Base-by-base conservation (phyloP, 2,113 vertebrate species). In the Grus americana region DNA sequence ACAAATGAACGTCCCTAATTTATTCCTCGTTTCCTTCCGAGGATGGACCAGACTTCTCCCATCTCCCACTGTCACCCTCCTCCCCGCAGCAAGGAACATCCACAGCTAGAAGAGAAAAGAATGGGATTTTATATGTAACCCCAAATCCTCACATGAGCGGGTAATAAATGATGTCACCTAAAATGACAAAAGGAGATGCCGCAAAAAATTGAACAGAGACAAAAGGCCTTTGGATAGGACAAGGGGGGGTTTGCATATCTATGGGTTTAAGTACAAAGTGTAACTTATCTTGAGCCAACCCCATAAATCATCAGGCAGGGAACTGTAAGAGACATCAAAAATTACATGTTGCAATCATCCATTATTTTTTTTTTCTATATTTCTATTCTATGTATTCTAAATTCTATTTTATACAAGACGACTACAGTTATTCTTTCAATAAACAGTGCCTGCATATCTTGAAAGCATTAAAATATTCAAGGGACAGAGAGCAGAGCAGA, bases 231-330 rank as follows among this genome's bases (percentile, higher is more conserved):
- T 40, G 21, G 42, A 34, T 4, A 58, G 58, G 26, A 50, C 49
- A 40, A 30, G n/a, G 40, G 59, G 40, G 14, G 5, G 4, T 49
- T 40, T 88, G 47, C 36, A 75, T 54, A 22, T 27, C 19, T 24
- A 1, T n/a, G 27, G 15, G 24, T 47, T 57, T 54, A 54, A 55
- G 23, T 4, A 47, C 5, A 57, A 88, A 66, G 38, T 0, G 0
- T 84, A 21, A 12, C 6, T 32, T 24, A 0, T 38, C 15, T 7
- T 47, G 20, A 24, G 26, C 22, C 70, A 66, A 72, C 18, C 11
- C 4, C 2, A 6, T 1, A 2, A 72, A 55, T n/a, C 57, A 26
- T 0, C 23, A 6, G 62, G 29, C 22, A 40, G 59, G 20, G 22
- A 65, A 67, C 6, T 55, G 19, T 52, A 47, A 72, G 58, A 65